phyloP scores from a whole-genome alignment of 2,113 vertebrate genomes.

The Etia nguti region DNA sequence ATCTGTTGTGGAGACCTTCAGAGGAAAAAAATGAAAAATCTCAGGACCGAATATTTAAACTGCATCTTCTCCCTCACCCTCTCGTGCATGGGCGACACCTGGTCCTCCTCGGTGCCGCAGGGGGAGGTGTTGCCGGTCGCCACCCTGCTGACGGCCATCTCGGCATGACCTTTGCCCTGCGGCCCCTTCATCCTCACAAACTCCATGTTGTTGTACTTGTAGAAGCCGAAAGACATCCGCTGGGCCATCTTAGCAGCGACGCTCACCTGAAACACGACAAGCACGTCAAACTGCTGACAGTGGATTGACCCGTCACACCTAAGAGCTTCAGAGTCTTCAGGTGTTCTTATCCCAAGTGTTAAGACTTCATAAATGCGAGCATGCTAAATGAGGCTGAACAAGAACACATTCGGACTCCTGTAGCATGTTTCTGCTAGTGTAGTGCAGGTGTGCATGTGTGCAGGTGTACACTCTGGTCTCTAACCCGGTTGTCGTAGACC shows the following conservation, averaged over 20 bases:
- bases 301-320: too few relatives aligned
- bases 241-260: slow-evolving; percentile 98
- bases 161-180: slow-evolving; percentile 95
- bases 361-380: background rate
- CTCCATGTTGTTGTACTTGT: slow-evolving; percentile 99
- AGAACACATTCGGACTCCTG: background rate
- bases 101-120: slow-evolving; percentile 88
- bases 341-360: background rate
- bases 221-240: slow-evolving; percentile 96
- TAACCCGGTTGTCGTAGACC: slow-evolving; percentile 97
- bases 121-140: slow-evolving; percentile 94
- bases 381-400: too few relatives aligned
- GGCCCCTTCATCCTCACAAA: slow-evolving; percentile 99
- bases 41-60: background rate
- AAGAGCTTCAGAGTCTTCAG: background rate
- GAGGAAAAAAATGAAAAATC: background rate
- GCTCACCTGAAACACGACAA: slow-evolving; percentile 78
- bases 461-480: background rate
- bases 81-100: slow-evolving; percentile 87
- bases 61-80: slow-evolving; percentile 72
- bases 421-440: background rate
- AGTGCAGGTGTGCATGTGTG: background rate
- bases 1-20: background rate
- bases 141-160: slow-evolving; percentile 96
- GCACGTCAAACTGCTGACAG: background rate